These are phyloP conservation scores for Halocaridina rubra DNA, from an alignment of 2,888 invertebrate genomes.

Conservation along the genomic window DNA sequence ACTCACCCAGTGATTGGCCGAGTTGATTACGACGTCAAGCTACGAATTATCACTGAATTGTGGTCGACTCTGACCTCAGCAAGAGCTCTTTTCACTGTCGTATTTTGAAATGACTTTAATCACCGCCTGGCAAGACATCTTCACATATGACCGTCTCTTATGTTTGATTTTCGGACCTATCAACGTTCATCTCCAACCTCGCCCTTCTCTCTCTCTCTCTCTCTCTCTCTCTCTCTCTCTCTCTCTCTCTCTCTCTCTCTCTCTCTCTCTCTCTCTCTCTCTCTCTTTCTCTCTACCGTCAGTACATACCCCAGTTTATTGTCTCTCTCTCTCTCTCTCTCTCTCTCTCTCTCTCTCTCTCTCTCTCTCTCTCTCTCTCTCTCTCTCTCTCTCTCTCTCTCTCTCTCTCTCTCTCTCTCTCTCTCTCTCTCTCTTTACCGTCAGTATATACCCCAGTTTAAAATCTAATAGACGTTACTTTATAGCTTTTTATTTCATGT, in stretches of 20 bases:
- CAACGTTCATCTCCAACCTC: neutral
- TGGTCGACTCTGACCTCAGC: neutral
- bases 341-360: neutral
- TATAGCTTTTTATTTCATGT: too few relatives aligned
- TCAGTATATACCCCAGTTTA: too few relatives aligned
- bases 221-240: neutral
- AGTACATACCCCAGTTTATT: neutral
- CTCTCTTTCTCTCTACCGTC: neutral
- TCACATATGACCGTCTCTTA: constrained; percentile 36
- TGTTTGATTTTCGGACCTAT: neutral
- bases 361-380: neutral
- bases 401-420: neutral
- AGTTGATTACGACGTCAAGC: constrained; percentile 24
- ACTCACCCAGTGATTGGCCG: constrained; percentile 28
- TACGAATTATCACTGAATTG: constrained; percentile 40
- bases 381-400: neutral
- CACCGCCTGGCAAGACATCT: constrained; percentile 4
- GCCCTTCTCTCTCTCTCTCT: neutral
- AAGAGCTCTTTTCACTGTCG: neutral
- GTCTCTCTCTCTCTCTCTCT: neutral
- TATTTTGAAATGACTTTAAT: constrained; percentile 20
- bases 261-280: neutral
- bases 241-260: neutral
- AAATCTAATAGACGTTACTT: too few relatives aligned
- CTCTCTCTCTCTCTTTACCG: neutral